These are phyloP conservation scores for Drosophila cognata DNA, from an alignment of 2,888 invertebrate species.

Conservation along the genomic window DNA sequence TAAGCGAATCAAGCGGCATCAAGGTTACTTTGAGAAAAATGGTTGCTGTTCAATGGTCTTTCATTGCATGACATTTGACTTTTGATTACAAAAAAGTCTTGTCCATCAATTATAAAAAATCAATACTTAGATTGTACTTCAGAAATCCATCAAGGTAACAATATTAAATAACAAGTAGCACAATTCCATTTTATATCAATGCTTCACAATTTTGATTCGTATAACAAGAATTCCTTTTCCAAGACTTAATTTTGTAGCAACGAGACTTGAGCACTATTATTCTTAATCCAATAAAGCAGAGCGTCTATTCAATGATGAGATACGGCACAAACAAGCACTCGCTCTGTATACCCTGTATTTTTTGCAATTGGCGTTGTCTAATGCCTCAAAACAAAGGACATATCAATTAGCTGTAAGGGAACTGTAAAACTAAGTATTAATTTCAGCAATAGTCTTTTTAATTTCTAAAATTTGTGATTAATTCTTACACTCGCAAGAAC, in stretches of 20 bases:
- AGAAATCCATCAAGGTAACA: not conserved
- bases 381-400: not conserved
- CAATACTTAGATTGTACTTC: not conserved
- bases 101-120: not conserved
- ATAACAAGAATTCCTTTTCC: not conserved
- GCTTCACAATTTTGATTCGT: constrained; percentile 1
- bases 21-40: not conserved
- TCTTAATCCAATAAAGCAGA: constrained; percentile 30
- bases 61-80: not conserved
- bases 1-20: constrained; percentile 1
- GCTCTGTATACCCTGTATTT: constrained; percentile 5
- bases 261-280: constrained; percentile 12
- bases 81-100: not conserved
- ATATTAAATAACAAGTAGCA: not conserved
- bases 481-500: rapidly evolving
- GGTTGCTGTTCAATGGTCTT: not conserved
- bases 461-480: not conserved
- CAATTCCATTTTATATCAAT: constrained; percentile 8
- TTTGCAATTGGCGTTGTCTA: not conserved
- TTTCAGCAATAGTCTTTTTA: not conserved
- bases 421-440: not conserved
- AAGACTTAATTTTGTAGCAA: constrained; percentile 8
- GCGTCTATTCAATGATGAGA: constrained; percentile 54
- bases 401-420: not conserved
- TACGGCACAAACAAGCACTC: constrained; percentile 39